phyloP scores from a whole-genome alignment of 2,888 invertebrate species.

The Lasioglossum leucozonium region DNA sequence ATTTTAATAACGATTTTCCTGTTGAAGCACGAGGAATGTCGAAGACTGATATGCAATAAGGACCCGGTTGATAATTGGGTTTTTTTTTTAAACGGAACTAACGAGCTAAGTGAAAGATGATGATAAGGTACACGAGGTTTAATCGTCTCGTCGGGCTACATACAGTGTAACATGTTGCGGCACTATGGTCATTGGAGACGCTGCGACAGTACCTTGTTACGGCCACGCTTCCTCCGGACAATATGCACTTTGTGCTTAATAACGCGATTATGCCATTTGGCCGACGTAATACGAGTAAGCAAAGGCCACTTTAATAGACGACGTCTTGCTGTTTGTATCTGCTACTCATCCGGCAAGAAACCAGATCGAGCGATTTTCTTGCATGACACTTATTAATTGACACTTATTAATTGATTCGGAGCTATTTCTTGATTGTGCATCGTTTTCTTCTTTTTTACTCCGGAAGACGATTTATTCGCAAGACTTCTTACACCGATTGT shows the following conservation, averaged over 20 bases:
- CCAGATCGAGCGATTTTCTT: background rate
- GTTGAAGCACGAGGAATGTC: too few relatives aligned
- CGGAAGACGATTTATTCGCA: background rate
- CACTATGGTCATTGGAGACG: constrained; percentile 24
- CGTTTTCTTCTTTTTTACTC: too few relatives aligned
- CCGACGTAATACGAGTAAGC: constrained; percentile 15
- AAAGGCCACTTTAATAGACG: constrained; percentile 20
- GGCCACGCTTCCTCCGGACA: constrained; percentile 37
- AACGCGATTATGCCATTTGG: constrained; percentile 54
- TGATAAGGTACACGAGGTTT: background rate
- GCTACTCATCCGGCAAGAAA: background rate
- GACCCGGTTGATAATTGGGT: background rate
- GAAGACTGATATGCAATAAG: background rate
- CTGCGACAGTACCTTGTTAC: constrained; percentile 57
- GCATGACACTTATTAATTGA: background rate
- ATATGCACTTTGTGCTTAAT: constrained; percentile 62
- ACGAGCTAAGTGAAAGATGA: background rate
- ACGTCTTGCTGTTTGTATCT: background rate
- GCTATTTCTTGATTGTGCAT: background rate
- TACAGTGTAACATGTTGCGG: constrained; percentile 4
- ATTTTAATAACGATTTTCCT: too few relatives aligned
- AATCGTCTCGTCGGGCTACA: background rate
- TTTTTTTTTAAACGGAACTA: background rate
- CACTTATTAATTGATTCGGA: background rate
- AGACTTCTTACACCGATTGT: background rate